phyloP scores from a whole-genome alignment of 2,797 vertebrate genomes.

The Brachyrhaphis roseni region DNA sequence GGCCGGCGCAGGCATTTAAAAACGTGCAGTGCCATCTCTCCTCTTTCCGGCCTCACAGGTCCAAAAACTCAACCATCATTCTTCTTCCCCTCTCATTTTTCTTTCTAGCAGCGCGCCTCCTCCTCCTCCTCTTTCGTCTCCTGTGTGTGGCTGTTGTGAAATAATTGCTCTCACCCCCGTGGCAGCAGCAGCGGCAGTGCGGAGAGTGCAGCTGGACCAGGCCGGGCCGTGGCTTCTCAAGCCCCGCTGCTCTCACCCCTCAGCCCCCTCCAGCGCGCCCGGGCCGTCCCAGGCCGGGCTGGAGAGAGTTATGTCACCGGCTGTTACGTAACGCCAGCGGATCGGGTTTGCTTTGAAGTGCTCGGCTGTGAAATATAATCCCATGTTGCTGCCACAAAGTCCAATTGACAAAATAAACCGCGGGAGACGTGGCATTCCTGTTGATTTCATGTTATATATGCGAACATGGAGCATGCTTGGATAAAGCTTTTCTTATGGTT shows the following conservation, averaged over 20 bases:
- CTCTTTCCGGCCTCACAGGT: conserved; percentile 29
- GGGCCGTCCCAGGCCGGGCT: conserved; percentile 53
- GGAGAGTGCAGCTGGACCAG: conserved; percentile 53
- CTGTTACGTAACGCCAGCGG: conserved; percentile 76
- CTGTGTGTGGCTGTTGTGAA: conserved; percentile 38
- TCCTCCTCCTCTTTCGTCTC: conserved; percentile 29
- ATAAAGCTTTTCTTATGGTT: not conserved
- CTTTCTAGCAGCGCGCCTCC: conserved; percentile 9
- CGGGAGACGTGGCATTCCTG: not conserved
- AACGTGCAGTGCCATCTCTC: conserved; percentile 63
- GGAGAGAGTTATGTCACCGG: conserved; percentile 78
- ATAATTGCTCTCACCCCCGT: conserved; percentile 35
- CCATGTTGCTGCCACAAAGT: conserved; percentile 59
- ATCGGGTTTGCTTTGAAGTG: conserved; percentile 69
- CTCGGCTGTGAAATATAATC: conserved; percentile 73
- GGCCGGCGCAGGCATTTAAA: conserved; percentile 71
- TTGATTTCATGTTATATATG: no score
- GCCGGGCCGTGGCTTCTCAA: conserved; percentile 31
- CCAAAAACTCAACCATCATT: conserved; percentile 29
- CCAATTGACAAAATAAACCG: conserved; percentile 49
- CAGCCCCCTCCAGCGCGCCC: conserved; percentile 37
- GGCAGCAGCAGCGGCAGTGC: conserved; percentile 7
- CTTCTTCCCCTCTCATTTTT: not conserved
- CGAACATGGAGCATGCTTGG: not conserved
- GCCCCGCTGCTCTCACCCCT: not conserved